phyloP scores from a whole-genome alignment of 1,140 invertebrate genomes.

The Melipona quadrifasciata region DNA sequence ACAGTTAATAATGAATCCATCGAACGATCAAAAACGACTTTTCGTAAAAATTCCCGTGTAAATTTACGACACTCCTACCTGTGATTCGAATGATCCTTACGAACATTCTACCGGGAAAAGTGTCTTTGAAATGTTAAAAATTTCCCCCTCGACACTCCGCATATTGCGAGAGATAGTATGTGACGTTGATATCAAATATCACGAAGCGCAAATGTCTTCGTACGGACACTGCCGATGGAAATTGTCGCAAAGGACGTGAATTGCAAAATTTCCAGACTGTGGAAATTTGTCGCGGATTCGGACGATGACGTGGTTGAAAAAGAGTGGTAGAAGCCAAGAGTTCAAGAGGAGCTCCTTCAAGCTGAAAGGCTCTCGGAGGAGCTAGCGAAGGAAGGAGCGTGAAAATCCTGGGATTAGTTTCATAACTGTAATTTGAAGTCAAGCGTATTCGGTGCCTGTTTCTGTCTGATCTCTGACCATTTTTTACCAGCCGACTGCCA shows the following conservation, averaged over 20 bases:
- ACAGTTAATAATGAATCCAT: no score
- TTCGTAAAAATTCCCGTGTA: no score
- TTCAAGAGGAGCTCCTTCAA: background rate
- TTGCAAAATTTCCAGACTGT: background rate
- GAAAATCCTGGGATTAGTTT: conserved; percentile 25
- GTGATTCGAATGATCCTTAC: no score
- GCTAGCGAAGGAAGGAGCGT: background rate
- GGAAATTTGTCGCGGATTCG: background rate
- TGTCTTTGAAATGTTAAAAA: background rate
- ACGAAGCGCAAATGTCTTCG: background rate
- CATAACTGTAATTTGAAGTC: conserved; percentile 15
- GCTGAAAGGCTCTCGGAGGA: no score
- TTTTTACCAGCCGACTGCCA: background rate
- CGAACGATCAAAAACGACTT: no score
- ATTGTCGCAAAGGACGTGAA: background rate
- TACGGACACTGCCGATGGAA: background rate
- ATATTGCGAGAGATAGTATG: no score
- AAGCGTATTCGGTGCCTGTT: background rate
- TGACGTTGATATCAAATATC: no score
- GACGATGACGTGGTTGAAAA: background rate
- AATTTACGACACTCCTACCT: no score
- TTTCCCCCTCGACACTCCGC: no score
- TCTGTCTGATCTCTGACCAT: background rate
- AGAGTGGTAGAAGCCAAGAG: background rate
- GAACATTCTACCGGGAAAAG: background rate